Percentiles rank a stretch among this genome's conserved stretches.
Conservation (phyloP, 1,140 invertebrate species). For the Macrosteles quadrilineatus region DNA sequence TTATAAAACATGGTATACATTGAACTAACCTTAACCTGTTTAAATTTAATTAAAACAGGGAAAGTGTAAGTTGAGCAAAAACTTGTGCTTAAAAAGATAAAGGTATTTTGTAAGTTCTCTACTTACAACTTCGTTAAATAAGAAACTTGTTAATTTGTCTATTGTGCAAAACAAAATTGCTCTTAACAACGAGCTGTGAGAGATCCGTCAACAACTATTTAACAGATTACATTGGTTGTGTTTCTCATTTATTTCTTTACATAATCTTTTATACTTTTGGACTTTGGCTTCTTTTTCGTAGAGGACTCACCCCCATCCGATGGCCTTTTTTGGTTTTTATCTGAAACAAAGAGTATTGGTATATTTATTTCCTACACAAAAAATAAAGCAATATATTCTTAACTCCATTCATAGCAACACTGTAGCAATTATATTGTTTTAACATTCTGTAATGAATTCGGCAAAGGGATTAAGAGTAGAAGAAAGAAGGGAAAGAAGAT, state of each 20-base stretch:
- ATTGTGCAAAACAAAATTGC: neutral
- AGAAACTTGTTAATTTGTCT: neutral
- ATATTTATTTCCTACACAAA: too few relatives aligned
- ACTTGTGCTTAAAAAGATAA: neutral
- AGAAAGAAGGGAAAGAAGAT: too few relatives aligned
- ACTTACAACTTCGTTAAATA: neutral
- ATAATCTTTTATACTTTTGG: neutral
- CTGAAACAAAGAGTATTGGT: too few relatives aligned
- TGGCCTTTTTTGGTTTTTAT: neutral
- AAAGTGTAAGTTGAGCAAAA: neutral
- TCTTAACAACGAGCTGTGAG: neutral
- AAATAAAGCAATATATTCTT: too few relatives aligned
- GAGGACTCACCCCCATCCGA: neutral
- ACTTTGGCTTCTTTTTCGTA: neutral
- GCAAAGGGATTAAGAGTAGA: too few relatives aligned
- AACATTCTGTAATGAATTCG: too few relatives aligned
- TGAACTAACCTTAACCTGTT: too few relatives aligned
- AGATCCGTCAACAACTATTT: neutral
- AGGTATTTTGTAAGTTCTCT: neutral
- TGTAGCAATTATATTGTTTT: too few relatives aligned
- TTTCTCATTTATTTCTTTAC: neutral
- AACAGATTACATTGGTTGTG: neutral
- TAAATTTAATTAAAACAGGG: too few relatives aligned
- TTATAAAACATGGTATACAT: too few relatives aligned
- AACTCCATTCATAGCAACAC: too few relatives aligned